Evolutionary conservation across 2,888 invertebrate genomes (phyloP), one percentile per base, ranked within the genome.

Genomic region (Philaethria dido): DNA sequence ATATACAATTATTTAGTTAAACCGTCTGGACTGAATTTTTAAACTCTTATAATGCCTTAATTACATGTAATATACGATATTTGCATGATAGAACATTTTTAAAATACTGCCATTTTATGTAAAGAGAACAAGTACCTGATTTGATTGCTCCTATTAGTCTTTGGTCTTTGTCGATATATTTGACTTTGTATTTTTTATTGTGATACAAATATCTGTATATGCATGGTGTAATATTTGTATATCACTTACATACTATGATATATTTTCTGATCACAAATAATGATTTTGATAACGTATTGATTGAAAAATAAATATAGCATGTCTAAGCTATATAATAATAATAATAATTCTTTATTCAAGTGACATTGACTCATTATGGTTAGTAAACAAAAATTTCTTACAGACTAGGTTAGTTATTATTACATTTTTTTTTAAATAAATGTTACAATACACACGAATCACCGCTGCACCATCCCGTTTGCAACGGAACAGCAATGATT

Each of bases 271-370:
- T 3, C 33, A 36, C 36, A 54, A 63, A 55, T 63, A 63, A 55
- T n/a, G 14, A 25, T 63, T 13, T 22, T 45, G 63, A 63, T 47
- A 55, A 55, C 33, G 36, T 63, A 63, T 55, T 47, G 33, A 47
- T 63, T 36, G 22, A 45, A 63, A 55, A 36, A 55, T 36, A 55
- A 20, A 36, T 39, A 57, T 13, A 45, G 18, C 18, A 33, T 55
- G 8, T 3, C 8, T 33, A 20, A 9, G 4, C 6, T 14, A 20
- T 20, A 13, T n/a, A n/a, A n/a, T n/a, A n/a, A n/a, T n/a, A n/a
- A n/a, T n/a, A n/a, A n/a, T n/a, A n/a, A n/a, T n/a, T n/a, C n/a
- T n/a, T n/a, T n/a, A n/a, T n/a, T n/a, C n/a, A n/a, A n/a, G n/a
- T n/a, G n/a, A n/a, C n/a, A n/a, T n/a, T n/a, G n/a, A n/a, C n/a